Conservation (phyloP, 2,113 vertebrate species). For the pig (Sus scrofa) region DNA sequence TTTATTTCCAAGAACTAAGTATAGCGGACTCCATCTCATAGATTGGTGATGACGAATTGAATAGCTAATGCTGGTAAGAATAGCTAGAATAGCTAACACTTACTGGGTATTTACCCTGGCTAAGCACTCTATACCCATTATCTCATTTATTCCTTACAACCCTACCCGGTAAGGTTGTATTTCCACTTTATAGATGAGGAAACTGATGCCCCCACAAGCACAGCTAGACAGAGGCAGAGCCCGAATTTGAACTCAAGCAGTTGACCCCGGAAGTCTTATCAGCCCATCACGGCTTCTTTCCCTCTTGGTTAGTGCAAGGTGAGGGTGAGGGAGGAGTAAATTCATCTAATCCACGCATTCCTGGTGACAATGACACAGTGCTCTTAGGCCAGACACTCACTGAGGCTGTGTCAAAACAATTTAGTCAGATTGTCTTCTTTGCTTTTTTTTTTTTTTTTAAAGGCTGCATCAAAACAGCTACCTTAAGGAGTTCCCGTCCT, state of each 20-base stretch:
- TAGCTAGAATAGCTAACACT: background rate
- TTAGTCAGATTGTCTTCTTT: background rate
- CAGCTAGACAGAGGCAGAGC: background rate
- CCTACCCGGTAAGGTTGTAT: background rate
- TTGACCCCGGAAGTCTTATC: fast-evolving
- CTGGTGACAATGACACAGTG: background rate
- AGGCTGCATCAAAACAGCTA: background rate
- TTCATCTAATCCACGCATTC: fast-evolving
- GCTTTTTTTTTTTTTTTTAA: background rate
- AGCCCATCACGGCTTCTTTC: too few relatives aligned
- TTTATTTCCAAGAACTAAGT: background rate
- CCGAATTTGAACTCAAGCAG: background rate
- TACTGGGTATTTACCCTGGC: background rate
- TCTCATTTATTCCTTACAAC: background rate
- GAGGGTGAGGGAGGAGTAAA: background rate
- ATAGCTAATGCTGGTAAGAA: background rate
- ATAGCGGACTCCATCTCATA: background rate
- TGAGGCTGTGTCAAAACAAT: background rate
- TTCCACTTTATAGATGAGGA: background rate
- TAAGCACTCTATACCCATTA: fast-evolving
- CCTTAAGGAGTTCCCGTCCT: too few relatives aligned
- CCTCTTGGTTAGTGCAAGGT: background rate
- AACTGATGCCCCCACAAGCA: background rate
- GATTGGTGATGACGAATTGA: too few relatives aligned
- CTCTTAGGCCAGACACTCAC: background rate